Base-by-base conservation (phyloP, 2,888 invertebrate genomes). In the Amiota mariae region DNA sequence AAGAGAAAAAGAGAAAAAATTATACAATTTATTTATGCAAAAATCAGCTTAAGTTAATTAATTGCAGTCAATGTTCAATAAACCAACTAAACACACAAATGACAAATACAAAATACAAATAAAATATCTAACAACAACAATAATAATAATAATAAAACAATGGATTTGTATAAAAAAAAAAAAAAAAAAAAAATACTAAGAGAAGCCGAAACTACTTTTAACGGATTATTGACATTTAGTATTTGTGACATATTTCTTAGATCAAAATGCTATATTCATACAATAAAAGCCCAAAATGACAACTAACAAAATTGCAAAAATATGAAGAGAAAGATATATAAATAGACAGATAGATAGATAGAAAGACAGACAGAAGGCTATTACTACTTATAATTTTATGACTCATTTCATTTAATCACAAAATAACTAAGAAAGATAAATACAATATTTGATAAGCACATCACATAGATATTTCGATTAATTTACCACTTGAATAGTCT, bases 41-140 rank as follows among this genome's bases (percentile, higher is more conserved):
- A 84, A 84, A 80, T 80, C 81, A 81, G 83, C 81, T 83, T 83
- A 79, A 77, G 18, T 80, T 84, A 83, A 83, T 83, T 83, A 83
- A 84, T 83, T 84, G 81, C 84, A 80, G 82, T 78, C 83, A 84
- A 81, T 78, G 81, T 78, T 77, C 81, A 81, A 81, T 84, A 81
- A 83, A 83, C 36, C 70, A 15, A 56, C 51, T 70, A 77, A 72
- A 70, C 71, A 75, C 75, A 75, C 75, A 71, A 75, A 72, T 71
- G 71, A 57, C 20, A 64, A 54, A 78, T 54, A 61, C n/a, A 57
- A 57, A 71, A 63, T 63, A 72, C 72, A 70, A 72, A 72, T 49
- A 24, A 1, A 36, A 63, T 36, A 36, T 46, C 11, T 8, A 46
- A 46, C n/a, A 63, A 66, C 8, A 61, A 20, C 10, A 47, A 51